Conservation (phyloP, 2,113 vertebrate genomes). For the Todiramphus saurophagus region DNA sequence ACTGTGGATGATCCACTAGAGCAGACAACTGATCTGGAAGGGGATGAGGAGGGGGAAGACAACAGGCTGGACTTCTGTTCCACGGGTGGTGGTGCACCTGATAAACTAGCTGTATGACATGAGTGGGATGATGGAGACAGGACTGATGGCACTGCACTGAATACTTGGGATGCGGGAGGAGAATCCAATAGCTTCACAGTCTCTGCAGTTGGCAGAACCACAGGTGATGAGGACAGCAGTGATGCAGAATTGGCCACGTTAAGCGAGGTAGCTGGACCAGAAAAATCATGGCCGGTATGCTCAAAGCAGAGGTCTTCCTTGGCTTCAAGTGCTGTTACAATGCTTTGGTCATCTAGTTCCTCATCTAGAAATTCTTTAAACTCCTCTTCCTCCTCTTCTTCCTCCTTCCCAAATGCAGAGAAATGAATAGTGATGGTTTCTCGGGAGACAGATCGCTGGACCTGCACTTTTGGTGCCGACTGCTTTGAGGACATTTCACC, state of each 20-base stretch:
- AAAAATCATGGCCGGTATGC: constrained; percentile 61
- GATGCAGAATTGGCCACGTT: constrained; percentile 67
- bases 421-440: constrained; percentile 99
- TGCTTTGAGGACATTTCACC: constrained; percentile 81
- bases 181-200: constrained; percentile 69
- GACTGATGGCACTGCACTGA: constrained; percentile 74
- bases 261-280: constrained; percentile 64
- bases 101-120: constrained; percentile 61
- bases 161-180: constrained; percentile 54
- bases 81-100: constrained; percentile 68
- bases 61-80: constrained; percentile 78
- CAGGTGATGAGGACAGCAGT: constrained; percentile 39
- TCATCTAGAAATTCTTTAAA: constrained; percentile 74
- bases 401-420: constrained; percentile 93
- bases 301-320: constrained; percentile 88
- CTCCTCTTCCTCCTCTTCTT: constrained; percentile 96
- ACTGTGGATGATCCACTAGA: constrained; percentile 69
- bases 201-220: constrained; percentile 61
- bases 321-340: constrained; percentile 88
- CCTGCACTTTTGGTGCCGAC: constrained; percentile 90
- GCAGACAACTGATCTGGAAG: constrained; percentile 79
- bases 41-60: constrained; percentile 81
- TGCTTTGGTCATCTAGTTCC: constrained; percentile 80
- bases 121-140: constrained; percentile 73
- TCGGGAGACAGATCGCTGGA: constrained; percentile 91